Base-by-base conservation (phyloP, 1,140 invertebrate genomes). In the Nephotettix cincticeps region DNA sequence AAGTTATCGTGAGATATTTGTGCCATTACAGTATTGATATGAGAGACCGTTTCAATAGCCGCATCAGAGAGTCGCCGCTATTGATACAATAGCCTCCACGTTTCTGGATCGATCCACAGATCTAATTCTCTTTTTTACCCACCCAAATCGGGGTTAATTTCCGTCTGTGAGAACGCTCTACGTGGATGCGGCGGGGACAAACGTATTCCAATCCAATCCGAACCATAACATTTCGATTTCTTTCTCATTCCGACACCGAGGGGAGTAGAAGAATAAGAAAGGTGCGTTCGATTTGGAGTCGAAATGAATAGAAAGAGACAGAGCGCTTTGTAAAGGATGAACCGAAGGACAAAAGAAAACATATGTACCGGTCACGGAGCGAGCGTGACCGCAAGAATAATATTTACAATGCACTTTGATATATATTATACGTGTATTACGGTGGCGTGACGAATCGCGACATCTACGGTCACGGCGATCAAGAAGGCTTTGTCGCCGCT, bases 341-440 rank as follows among this genome's bases (percentile, higher is more conserved):
- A 19, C 40, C 32, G 64, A 19, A 27, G 2, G 45, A 67, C 13
- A 25, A 25, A 29, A 3, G 32, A 27, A 14, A 67, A 67, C 64
- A 67, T 67, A 67, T 67, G 64, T 67, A 67, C n/a, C 63, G 27
- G 32, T 61, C 56, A 61, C 56, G 56, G 21, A 21, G 6, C 19
- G 56, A 36, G 64, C 32, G 40, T 67, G 56, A 61, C 56, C 25
- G 28, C 56, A 61, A 67, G 64, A 43, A 67, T 67, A 67, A 67
- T 67, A 67, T 67, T 67, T 40, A 67, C 64, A 67, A 67, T 67
- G 27, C 40, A 67, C 32, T 67, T 67, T 43, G 32, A 43, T 40
- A 67, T 67, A 67, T 67, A 67, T 67, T 67, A 67, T 67, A 67
- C 64, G 64, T 67, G 64, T 67, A 67, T 67, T 67, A 67, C 64